Evolutionary conservation across 2,797 vertebrate genomes (phyloP), one percentile per base, ranked within the genome.

Genomic region (Naso thynnoides): DNA sequence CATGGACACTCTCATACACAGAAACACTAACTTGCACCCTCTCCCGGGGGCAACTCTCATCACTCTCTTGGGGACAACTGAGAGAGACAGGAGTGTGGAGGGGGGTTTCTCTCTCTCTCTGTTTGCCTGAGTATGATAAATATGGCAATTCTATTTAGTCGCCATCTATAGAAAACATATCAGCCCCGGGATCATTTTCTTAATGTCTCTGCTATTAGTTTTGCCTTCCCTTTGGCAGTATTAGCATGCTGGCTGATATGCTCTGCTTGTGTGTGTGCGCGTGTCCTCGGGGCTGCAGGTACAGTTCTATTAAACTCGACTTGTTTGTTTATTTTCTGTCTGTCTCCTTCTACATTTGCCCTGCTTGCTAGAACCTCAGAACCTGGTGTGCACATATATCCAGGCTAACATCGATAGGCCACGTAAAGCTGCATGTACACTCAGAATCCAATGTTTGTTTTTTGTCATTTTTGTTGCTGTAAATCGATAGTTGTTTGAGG

Each of bases 161-260:
- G 83, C 89, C 89, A 86, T 93, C 89, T 92, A 89, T 92, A 91
- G 91, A 90, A 91, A 94, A 91, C 91, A 92, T 88, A 91, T 93
- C 92, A 92, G 93, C 92, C 92, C 23, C 73, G 68, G 91, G 91
- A 93, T 92, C 90, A 91, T 92, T 93, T 92, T 73, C 88, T 89
- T 93, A 94, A 94, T 94, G 91, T 92, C 89, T 84, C 80, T 26
- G 63, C 90, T 94, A 92, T 94, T 93, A 92, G 90, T 91, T 91
- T 88, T 89, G 87, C 83, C 81, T 79, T 88, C 90, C 93, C 90
- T 85, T 86, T 84, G 92, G 91, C 93, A 83, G 92, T 92, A 92
- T 93, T 93, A 91, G 84, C 90, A 92, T 92, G 88, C 86, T 48
- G 70, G 77, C 78, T 90, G 90, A 89, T 86, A 89, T 70, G 85